Evolutionary conservation across 2,797 vertebrate genomes (phyloP), one percentile per base, ranked within the genome.

Genomic region (Sebastolobus altivelis): DNA sequence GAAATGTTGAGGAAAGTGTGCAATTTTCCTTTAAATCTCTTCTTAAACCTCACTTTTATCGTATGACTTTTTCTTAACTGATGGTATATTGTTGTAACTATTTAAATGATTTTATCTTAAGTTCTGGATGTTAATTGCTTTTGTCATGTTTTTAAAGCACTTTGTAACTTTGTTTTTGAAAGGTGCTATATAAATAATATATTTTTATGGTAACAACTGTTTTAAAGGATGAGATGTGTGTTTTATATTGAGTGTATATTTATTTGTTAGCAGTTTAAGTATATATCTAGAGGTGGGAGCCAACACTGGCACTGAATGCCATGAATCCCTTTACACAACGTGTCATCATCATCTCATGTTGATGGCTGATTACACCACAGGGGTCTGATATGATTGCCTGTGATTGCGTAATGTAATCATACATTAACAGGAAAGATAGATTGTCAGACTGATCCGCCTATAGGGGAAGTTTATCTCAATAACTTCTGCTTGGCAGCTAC

Each of bases 351-450:
- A 43, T 43, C 65, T 77, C 33, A 59, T 70, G 70, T 40, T 43
- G 54, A 66, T 27, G 38, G 18, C 52, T 82, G 46, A 80, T 69
- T 65, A 55, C 38, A 40, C 62, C 59, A 6, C 59, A 77, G 46
- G 40, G 10, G 33, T 72, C 37, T 62, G 69, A 63, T 75, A 69
- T 63, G 60, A 75, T 72, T 84, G 43, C 38, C 29, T 52, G 7
- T 76, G 73, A 74, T 11, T 68, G 40, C 5, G 4, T 71, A n/a
- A 80, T 66, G 27, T 61, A 69, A 77, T 86, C 75, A 72, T 14
- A 25, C 37, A 37, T 14, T 49, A 52, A 72, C 31, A 46, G 5
- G 63, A 16, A 11, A 68, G 43, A 43, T 10, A 12, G 18, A 35
- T 38, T 27, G 9, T 13, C 7, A 6, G 2, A 72, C 8, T 37